phyloP scores from a whole-genome alignment of 2,888 invertebrate species.

The Cryptocephalus moraei region DNA sequence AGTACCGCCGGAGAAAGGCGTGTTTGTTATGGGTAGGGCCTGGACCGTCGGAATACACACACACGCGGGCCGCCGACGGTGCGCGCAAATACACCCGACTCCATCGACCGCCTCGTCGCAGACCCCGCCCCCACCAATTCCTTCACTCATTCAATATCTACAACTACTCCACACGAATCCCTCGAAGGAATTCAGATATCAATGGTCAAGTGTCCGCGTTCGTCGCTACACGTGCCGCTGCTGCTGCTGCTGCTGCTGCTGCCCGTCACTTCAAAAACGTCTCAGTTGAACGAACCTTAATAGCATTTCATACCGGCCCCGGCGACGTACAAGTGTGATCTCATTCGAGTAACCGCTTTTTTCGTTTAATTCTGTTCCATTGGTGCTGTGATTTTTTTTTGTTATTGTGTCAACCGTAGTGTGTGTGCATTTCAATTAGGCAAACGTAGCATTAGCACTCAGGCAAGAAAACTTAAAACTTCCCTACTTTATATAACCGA shows the following conservation, averaged over 20 bases:
- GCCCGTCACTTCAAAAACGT: too few relatives aligned
- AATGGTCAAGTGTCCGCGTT: slow-evolving; percentile 3
- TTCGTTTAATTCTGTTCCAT: too few relatives aligned
- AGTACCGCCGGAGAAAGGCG: slow-evolving; percentile 23
- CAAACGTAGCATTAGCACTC: too few relatives aligned
- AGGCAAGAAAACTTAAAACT: too few relatives aligned
- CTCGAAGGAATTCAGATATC: slow-evolving; percentile 1
- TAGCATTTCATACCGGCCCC: too few relatives aligned
- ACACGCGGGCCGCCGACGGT: slow-evolving; percentile 15
- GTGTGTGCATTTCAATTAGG: too few relatives aligned
- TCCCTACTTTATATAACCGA: too few relatives aligned
- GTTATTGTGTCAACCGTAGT: too few relatives aligned
- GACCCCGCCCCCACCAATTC: slow-evolving; percentile 40
- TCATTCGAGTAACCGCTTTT: too few relatives aligned
- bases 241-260: slow-evolving; percentile 2
- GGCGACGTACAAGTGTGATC: too few relatives aligned
- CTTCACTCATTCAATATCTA: slow-evolving; percentile 27
- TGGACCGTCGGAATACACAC: slow-evolving; percentile 15
- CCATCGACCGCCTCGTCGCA: slow-evolving; percentile 33
- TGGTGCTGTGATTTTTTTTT: too few relatives aligned
- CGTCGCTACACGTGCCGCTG: slow-evolving; percentile 7
- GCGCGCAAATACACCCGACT: slow-evolving; percentile 2
- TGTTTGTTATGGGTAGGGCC: slow-evolving; percentile 15
- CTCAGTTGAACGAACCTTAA: too few relatives aligned
- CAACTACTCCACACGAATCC: slow-evolving; percentile 4